phyloP scores from a whole-genome alignment of 2,797 vertebrate species.

The Heliangelus exortis region DNA sequence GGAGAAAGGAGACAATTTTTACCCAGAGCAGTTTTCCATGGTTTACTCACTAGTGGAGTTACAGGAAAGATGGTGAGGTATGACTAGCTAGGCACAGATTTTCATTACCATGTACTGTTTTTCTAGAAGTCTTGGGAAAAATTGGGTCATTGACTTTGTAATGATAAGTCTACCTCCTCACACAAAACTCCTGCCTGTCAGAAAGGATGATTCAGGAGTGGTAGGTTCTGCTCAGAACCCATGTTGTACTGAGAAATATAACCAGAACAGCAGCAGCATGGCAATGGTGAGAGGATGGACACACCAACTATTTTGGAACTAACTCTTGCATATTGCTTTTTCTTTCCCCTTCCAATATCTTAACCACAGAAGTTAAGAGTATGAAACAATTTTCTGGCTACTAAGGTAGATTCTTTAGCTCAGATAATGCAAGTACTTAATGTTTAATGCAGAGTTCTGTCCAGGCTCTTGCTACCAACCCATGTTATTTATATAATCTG shows the following conservation, averaged over 20 bases:
- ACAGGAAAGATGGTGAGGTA: not conserved
- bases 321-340: not conserved
- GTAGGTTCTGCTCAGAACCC: not conserved
- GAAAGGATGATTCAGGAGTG: slow-evolving; percentile 13
- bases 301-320: not conserved
- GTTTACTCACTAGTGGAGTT: not conserved
- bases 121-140: slow-evolving; percentile 1
- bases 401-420: not conserved
- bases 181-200: slow-evolving; percentile 5
- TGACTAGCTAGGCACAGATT: not conserved
- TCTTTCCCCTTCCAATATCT: not conserved
- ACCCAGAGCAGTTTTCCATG: not conserved
- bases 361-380: not conserved
- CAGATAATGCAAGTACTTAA: not conserved
- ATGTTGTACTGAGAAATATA: not conserved
- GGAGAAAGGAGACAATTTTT: not conserved
- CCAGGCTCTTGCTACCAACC: not conserved
- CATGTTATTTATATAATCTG: slow-evolving; percentile 1
- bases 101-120: not conserved
- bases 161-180: not conserved
- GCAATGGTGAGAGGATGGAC: not conserved
- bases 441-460: not conserved
- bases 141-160: slow-evolving; percentile 5
- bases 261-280: not conserved
- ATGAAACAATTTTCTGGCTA: not conserved